Base-by-base conservation (phyloP, 2,888 invertebrate genomes). In the Trichogramma evanescens region DNA sequence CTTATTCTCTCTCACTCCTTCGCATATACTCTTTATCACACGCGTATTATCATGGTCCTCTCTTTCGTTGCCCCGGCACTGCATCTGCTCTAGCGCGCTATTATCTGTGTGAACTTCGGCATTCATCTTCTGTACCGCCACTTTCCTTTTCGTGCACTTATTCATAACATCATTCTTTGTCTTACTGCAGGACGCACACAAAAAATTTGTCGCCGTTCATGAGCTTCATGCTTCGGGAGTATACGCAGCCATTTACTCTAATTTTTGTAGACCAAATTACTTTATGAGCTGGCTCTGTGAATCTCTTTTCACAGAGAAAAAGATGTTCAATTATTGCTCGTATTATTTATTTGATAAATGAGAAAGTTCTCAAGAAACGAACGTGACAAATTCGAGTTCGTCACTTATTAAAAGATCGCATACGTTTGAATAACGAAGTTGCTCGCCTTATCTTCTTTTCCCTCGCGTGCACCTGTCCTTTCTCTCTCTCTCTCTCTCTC, bases 371-470 rank as follows among this genome's bases (percentile, higher is more conserved):
- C 56, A 59, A 62, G 69, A 74, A 75, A 76, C 75, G 74, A 74
- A 75, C 74, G 71, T 70, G 63, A 64, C 65, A 68, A 75, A 76
- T 76, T 76, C 75, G 73, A 75, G 74, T 76, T 76, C 75, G 73
- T 74, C 72, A 70, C 69, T 26, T 26, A 26, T 26, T 26, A 26
- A 26, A 26, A 3, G 26, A 26, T 26, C 26, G 3, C 72, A 72
- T 74, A 74, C 71, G 68, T 70, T 71, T 69, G 71, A 74, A 73
- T 73, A 72, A 75, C 73, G 71, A 70, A 72, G 74, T 72, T 72
- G 62, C 62, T 62, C 52, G 64, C 64, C 62, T 62, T 62, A 62
- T 62, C 64, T 58, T 73, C 72, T 72, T 74, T 73, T 72, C 63
- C 66, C 65, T 64, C 66, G 64, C 61, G 65, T 63, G 54, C 65